Base-by-base conservation (phyloP, 2,797 vertebrate species). In the Onychomys torridus region DNA sequence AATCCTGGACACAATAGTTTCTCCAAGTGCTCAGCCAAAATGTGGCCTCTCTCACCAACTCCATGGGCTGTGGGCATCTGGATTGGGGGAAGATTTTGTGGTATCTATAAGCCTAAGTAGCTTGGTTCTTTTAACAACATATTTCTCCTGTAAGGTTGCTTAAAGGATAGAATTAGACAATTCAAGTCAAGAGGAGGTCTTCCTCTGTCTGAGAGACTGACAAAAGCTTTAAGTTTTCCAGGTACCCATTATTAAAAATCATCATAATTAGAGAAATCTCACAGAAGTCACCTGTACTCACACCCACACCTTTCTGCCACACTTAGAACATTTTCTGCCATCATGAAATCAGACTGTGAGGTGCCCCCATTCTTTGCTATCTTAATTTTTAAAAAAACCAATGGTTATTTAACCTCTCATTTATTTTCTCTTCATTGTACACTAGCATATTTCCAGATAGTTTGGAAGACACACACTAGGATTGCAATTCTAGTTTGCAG, bases 221-320 rank as follows among this genome's bases (percentile, higher is more conserved):
- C 52, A 86, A 94, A 79, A 12, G 17, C 77, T 63, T 95, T n/a
- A 46, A 16, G 86, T 85, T 63, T 55, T 43, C 86, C 83, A 78
- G 29, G 17, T 37, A 19, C 10, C 10, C 93, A 49, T 76, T 34
- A 71, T 63, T 61, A 91, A 94, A 94, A 78, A 82, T 59, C 19
- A 37, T 46, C 49, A 84, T 61, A 91, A 69, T 86, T 86, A 92
- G 11, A 65, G 43, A 71, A 95, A 69, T 67, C 21, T 93, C 65
- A 43, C 17, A 13, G 46, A 94, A 69, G 19, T 43, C 43, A 10
- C 23, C 10, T 75, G 40, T 27, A 55, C 37, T 37, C 12, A 71
- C 46, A 86, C 65, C 46, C 43, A 52, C n/a, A 13, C 65, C 34
- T 55, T 32, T 71, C 34, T 86, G 13, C 23, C 84, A 69, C 46